Base-by-base conservation (phyloP, 2,888 invertebrate genomes). In the Mythimna loreyi region DNA sequence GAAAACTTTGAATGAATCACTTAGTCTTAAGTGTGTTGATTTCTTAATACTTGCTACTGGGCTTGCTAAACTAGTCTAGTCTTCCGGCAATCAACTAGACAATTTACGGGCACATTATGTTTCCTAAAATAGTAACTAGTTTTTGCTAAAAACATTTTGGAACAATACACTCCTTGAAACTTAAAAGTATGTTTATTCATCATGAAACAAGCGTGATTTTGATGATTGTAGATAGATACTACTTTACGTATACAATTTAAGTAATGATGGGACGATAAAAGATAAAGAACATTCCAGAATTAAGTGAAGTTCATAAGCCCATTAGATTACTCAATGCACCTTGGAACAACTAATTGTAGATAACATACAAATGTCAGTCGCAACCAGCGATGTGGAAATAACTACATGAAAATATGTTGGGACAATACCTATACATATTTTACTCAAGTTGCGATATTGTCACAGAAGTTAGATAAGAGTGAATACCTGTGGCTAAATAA, bases 301-400 rank as follows among this genome's bases (percentile, higher is more conserved):
- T 50, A 60, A 64, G 25, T 50, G 33, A 59, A 65, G 49, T 75
- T 68, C 68, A 73, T 69, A 61, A 67, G 36, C 75, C 57, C 40
- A 62, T 67, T 70, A 59, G 7, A 43, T 80, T 83, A 50, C 83
- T 28, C 72, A 82, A 83, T 65, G 63, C 61, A 62, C 69, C 64
- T 65, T 71, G 70, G 62, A 73, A 66, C 71, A 53, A 52, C 71
- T 62, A 70, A 82, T 78, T 80, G 58, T 63, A 66, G 71, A 73
- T 78, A 83, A 72, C 69, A 64, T 61, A 66, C 56, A 78, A 78
- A 83, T 73, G 69, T 64, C 63, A 72, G 73, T 55, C 36, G 69
- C 58, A 61, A 59, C 65, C 40, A 50, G 69, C 49, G 47, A 59
- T 82, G 66, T 63, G 45, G 77, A 68, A 76, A 81, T 19, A 59